Conservation (phyloP, 30 jellyfish, hydroid and myxozoan genomes). For the Turritopsis rubra region DNA sequence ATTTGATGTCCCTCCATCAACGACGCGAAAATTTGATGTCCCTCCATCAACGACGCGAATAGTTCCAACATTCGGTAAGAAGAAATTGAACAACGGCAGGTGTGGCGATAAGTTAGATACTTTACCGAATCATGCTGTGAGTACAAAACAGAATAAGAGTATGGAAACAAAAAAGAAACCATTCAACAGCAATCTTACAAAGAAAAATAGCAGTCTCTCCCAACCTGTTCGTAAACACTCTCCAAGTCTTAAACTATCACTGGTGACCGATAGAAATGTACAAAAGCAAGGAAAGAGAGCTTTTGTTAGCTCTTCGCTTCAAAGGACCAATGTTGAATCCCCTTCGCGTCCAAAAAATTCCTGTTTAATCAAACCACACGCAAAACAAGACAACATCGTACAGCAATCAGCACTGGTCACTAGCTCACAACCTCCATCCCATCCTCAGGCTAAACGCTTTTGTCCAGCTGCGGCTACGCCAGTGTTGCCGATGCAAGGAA, state of each 20-base stretch:
- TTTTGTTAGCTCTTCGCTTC: not conserved
- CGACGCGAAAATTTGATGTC: not conserved
- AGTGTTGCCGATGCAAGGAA: not conserved
- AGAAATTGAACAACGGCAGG: not conserved
- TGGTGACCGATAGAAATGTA: not conserved
- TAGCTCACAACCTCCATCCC: not conserved
- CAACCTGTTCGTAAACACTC: too few relatives aligned
- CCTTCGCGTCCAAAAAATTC: too few relatives aligned
- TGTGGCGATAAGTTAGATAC: not conserved
- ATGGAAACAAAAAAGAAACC: too few relatives aligned
- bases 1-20: not conserved
- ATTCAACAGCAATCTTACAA: too few relatives aligned
- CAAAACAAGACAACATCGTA: not conserved
- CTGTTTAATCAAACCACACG: too few relatives aligned
- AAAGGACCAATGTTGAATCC: not conserved
- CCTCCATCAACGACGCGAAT: not conserved
- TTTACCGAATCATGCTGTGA: not conserved
- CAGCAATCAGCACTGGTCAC: not conserved
- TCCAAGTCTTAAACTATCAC: too few relatives aligned
- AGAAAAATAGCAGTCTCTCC: not conserved
- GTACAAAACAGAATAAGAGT: not conserved
- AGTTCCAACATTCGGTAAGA: not conserved
- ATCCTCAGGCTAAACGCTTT: not conserved
- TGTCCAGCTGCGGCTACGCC: conserved; percentile 3
- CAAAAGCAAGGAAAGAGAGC: not conserved